These are phyloP conservation scores for Podargus strigoides DNA, from an alignment of 2,797 vertebrate species.

Conservation along the genomic window DNA sequence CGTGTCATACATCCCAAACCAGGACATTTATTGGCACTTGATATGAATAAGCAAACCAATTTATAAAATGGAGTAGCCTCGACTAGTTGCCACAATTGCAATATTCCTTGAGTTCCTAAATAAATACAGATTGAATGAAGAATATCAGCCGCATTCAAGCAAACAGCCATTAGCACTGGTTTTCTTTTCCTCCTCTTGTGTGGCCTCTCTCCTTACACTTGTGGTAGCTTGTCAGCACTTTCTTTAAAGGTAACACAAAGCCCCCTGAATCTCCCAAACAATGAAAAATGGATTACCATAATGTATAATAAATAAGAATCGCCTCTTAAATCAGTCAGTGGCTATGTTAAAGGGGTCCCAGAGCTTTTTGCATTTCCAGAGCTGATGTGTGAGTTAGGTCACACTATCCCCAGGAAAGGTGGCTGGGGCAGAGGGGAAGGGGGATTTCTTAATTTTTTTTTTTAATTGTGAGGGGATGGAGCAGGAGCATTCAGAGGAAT, in stretches of 20 bases:
- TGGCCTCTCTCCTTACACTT: constrained; percentile 42
- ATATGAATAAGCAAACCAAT: not conserved
- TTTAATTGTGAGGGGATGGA: not conserved
- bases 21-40: not conserved
- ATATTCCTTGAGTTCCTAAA: constrained; percentile 27
- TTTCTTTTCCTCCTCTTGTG: constrained; percentile 45
- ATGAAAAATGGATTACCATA: constrained; percentile 56
- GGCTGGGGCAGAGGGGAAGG: not conserved
- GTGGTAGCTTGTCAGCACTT: constrained; percentile 55
- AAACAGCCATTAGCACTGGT: constrained; percentile 11
- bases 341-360: not conserved
- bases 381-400: not conserved
- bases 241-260: constrained; percentile 54
- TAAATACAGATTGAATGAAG: constrained; percentile 22
- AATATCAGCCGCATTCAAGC: not conserved
- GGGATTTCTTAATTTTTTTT: not conserved
- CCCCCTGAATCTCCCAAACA: constrained; percentile 31
- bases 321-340: constrained; percentile 47
- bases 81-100: not conserved
- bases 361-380: not conserved
- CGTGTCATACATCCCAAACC: not conserved
- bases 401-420: not conserved
- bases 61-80: not conserved
- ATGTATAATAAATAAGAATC: constrained; percentile 51
- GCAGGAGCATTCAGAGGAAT: not conserved